These are phyloP conservation scores for Phasia obesa DNA, from an alignment of 2,888 invertebrate species.

Conservation along the genomic window DNA sequence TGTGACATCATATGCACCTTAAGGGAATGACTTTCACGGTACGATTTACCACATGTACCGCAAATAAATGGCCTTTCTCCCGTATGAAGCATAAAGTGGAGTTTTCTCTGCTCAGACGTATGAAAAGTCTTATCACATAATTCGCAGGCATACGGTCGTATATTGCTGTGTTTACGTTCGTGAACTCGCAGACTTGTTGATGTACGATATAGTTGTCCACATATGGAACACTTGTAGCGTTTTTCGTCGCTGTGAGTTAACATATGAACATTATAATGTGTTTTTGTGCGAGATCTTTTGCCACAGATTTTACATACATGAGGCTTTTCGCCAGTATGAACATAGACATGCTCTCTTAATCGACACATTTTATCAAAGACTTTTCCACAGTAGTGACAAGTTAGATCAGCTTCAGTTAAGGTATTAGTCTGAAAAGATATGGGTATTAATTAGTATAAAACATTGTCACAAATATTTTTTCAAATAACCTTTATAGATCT, in stretches of 20 bases:
- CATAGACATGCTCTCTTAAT: slow-evolving; percentile 57
- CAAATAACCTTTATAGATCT: slow-evolving; percentile 52
- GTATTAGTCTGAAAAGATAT: slow-evolving; percentile 35
- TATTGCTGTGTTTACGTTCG: slow-evolving; percentile 79
- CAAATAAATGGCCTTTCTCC: slow-evolving; percentile 80
- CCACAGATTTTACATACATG: slow-evolving; percentile 67
- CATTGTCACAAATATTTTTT: background rate
- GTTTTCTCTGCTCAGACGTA: slow-evolving; percentile 81
- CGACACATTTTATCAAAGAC: slow-evolving; percentile 65
- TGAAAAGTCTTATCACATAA: slow-evolving; percentile 81
- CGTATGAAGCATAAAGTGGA: slow-evolving; percentile 80
- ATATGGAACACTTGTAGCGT: slow-evolving; percentile 60
- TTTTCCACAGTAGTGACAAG: slow-evolving; percentile 67
- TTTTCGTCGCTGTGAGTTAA: slow-evolving; percentile 63
- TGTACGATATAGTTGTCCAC: slow-evolving; percentile 60
- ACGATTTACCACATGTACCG: slow-evolving; percentile 78
- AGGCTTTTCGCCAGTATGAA: slow-evolving; percentile 66
- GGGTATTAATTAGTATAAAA: background rate
- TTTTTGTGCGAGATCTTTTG: slow-evolving; percentile 59
- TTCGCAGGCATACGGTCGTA: slow-evolving; percentile 78
- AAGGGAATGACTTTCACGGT: slow-evolving; percentile 80
- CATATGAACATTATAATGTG: slow-evolving; percentile 67
- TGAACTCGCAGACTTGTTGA: slow-evolving; percentile 74
- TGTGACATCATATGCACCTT: slow-evolving; percentile 79
- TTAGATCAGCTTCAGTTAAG: slow-evolving; percentile 55